Evolutionary conservation across 2,888 invertebrate species (phyloP).

Genomic region (Sphinx pinastri): DNA sequence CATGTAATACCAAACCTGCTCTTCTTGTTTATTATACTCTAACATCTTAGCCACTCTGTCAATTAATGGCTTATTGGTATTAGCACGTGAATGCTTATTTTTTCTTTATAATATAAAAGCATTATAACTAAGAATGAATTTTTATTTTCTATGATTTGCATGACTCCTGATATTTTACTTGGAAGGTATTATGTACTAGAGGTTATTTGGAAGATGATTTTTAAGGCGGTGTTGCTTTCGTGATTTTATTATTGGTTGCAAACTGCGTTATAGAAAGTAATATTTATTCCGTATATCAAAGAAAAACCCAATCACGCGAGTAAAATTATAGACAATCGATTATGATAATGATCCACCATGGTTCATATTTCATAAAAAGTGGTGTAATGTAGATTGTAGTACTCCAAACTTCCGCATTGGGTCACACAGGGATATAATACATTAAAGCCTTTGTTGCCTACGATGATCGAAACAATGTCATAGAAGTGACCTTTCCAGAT

Average conservation of each 20-base stretch:
- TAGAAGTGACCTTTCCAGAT: background rate
- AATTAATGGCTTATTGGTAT: background rate
- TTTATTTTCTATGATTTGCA: background rate
- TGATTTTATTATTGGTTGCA: background rate
- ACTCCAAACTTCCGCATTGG: background rate
- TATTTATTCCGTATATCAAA: background rate
- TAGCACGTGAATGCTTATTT: background rate
- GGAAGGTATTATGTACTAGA: no score
- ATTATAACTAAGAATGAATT: no score
- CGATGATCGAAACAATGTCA: background rate
- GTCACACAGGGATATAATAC: slow-evolving; percentile 1
- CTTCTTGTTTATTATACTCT: background rate
- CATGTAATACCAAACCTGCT: background rate
- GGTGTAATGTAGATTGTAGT: background rate
- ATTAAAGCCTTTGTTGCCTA: background rate
- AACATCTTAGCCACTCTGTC: background rate
- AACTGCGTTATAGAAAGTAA: background rate
- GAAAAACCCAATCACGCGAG: background rate
- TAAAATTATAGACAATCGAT: background rate
- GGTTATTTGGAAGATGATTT: background rate
- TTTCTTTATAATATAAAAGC: no score
- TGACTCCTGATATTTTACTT: no score
- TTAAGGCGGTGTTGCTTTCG: background rate
- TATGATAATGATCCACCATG: background rate
- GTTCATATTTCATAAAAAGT: background rate